Percentiles rank a stretch among this genome's conserved stretches.
These are phyloP conservation scores for Cephalophus harveyi DNA, from an alignment of 2,113 vertebrate species.

Conservation along the genomic window DNA sequence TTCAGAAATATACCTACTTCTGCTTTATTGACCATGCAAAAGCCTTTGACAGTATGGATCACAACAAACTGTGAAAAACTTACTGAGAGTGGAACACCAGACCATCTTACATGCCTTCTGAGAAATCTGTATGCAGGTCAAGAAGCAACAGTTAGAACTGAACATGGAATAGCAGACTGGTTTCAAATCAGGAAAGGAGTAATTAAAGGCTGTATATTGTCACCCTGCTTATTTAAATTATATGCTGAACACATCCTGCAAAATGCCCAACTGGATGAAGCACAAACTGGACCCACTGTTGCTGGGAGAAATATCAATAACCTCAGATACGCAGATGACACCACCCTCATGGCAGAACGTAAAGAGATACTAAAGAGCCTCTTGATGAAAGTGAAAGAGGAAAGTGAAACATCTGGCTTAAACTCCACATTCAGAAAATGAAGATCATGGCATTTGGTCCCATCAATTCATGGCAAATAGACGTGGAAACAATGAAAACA, in stretches of 20 bases:
- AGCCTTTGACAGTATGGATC: neutral
- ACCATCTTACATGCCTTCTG: neutral
- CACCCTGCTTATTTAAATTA: neutral
- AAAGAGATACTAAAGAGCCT: neutral
- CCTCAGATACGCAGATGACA: neutral
- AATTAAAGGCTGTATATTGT: neutral
- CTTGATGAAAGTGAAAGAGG: neutral
- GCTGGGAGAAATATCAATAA: neutral
- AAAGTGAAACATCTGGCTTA: neutral
- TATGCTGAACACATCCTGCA: fast-evolving
- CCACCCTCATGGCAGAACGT: neutral
- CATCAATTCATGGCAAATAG: neutral
- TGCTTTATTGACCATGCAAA: neutral
- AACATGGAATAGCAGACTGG: neutral
- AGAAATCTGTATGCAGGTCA: neutral
- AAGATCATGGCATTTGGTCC: neutral
- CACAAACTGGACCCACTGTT: neutral
- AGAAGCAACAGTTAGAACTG: neutral
- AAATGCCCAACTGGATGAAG: neutral
- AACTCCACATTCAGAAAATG: neutral
- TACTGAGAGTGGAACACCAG: neutral
- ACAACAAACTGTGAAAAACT: neutral
- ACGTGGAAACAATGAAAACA: neutral
- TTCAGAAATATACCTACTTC: neutral
- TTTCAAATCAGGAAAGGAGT: neutral